Evolutionary conservation across 2,888 invertebrate species (phyloP).

Genomic region (Plusia festucae): DNA sequence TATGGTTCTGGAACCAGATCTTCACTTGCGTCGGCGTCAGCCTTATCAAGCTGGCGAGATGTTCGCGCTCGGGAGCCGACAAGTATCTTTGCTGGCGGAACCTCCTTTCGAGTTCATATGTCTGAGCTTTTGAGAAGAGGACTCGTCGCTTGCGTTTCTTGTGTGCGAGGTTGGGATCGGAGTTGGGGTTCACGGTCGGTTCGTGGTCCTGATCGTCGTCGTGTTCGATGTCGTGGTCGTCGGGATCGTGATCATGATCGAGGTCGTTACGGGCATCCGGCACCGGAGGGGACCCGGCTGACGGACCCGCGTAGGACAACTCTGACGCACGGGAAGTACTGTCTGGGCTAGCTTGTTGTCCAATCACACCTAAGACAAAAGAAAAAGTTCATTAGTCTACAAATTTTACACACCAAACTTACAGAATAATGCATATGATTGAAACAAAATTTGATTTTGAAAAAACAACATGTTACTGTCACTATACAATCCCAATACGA

Average conservation of each 20-base stretch:
- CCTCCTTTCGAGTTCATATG: constrained; percentile 97
- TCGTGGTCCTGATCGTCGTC: constrained; percentile 89
- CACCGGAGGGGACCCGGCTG: constrained; percentile 78
- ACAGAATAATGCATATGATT: too few relatives aligned
- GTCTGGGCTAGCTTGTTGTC: constrained; percentile 95
- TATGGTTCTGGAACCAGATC: constrained; percentile 99
- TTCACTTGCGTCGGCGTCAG: constrained; percentile 99
- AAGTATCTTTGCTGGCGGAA: constrained; percentile 99
- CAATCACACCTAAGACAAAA: constrained; percentile 83
- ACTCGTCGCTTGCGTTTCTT: constrained; percentile 99
- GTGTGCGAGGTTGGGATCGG: constrained; percentile 88
- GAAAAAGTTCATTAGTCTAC: constrained; percentile 39
- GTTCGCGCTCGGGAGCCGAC: constrained; percentile 99
- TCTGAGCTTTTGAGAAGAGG: constrained; percentile 99
- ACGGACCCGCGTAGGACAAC: constrained; percentile 88
- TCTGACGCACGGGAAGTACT: constrained; percentile 96
- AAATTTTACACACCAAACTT: not conserved
- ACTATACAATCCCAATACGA: constrained; percentile 32
- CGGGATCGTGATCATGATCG: constrained; percentile 76
- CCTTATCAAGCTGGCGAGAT: constrained; percentile 97
- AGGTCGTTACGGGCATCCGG: constrained; percentile 74
- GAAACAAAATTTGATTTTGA: not conserved
- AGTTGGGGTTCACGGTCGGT: constrained; percentile 72
- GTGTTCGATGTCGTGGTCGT: constrained; percentile 90
- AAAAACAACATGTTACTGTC: constrained; percentile 17